Evolutionary conservation across 1,140 invertebrate species (phyloP), one percentile per base, ranked within the genome.

Genomic region (Drosophila littoralis): DNA sequence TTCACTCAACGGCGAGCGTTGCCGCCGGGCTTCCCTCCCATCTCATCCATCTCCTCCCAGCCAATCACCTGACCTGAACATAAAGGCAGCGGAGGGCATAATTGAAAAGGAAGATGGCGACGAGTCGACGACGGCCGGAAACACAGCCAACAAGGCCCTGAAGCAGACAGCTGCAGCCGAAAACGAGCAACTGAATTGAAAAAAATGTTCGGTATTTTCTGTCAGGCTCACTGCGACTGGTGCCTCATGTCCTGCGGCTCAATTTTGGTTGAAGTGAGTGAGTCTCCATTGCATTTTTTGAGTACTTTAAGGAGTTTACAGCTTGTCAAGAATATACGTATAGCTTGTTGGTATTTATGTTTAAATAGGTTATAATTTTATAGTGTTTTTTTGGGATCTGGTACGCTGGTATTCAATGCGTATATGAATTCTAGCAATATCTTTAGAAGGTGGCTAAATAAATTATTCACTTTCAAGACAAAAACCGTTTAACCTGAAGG

Each of bases 101-200:
- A 88, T 88, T 88, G 83, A 89, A 88, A 88, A 84, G 83, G 76
- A 88, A 84, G 77, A 89, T 77, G 77, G 70, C 64, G 82, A 69
- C 72, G 67, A 78, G 66, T 68, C 66, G 67, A 75, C 61, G 68
- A 79, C 67, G 81, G 67, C 75, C 82, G 83, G 83, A 82, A 86
- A 82, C 74, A 76, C 67, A 68, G 67, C 42, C 69, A 79, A 76
- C 67, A 86, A 81, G 67, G 54, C 63, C 63, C 71, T 40, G 42
- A 38, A 61, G 68, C 82, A 52, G 43, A 57, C 75, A 64, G 32
- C 52, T 73, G 72, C 70, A 69, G 36, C 54, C 54, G 43, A 48
- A 70, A 55, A 43, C 63, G 59, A 64, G 63, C 38, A 54, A 9
- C 57, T 63, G 45, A 70, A 48, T 10, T 13, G 32, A 59, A 64